These are phyloP conservation scores for Zapus hudsonius DNA, from an alignment of 2,113 vertebrate species.

Conservation along the genomic window DNA sequence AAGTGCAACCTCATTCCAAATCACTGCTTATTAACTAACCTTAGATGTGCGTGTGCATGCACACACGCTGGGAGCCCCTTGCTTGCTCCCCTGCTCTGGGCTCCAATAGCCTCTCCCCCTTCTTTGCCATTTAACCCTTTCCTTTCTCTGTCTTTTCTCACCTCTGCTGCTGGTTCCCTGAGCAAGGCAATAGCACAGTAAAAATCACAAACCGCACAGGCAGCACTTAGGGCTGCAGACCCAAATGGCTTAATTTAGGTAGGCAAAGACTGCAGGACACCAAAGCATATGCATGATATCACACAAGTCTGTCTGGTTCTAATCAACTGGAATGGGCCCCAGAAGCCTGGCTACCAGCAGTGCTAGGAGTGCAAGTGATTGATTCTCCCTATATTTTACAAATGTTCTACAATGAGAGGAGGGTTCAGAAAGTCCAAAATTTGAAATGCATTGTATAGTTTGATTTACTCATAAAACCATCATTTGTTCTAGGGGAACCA, in stretches of 20 bases:
- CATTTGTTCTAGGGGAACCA: not conserved
- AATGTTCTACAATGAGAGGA: slow-evolving; percentile 18
- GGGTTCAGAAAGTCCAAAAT: not conserved
- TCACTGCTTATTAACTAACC: not conserved
- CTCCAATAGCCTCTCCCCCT: not conserved
- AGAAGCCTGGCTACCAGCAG: not conserved
- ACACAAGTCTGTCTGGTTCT: not conserved
- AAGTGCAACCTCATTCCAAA: not conserved
- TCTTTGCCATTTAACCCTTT: not conserved
- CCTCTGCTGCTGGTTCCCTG: not conserved
- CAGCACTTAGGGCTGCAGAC: not conserved
- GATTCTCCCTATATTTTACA: slow-evolving; percentile 1
- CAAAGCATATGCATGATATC: not conserved
- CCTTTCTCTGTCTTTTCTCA: slow-evolving; percentile 16
- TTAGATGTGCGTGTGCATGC: not conserved
- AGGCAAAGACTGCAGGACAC: not conserved
- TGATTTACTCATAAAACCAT: slow-evolving; percentile 29
- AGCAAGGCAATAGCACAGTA: not conserved
- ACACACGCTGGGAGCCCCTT: not conserved
- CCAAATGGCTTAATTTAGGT: not conserved
- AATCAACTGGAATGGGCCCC: not conserved
- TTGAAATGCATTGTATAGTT: not conserved
- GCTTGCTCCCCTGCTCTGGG: not conserved
- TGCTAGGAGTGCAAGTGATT: not conserved
- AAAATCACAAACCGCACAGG: not conserved